phyloP scores from a whole-genome alignment of 30 jellyfish, hydroid and myxozoan genomes.

The Hydractinia echinata region DNA sequence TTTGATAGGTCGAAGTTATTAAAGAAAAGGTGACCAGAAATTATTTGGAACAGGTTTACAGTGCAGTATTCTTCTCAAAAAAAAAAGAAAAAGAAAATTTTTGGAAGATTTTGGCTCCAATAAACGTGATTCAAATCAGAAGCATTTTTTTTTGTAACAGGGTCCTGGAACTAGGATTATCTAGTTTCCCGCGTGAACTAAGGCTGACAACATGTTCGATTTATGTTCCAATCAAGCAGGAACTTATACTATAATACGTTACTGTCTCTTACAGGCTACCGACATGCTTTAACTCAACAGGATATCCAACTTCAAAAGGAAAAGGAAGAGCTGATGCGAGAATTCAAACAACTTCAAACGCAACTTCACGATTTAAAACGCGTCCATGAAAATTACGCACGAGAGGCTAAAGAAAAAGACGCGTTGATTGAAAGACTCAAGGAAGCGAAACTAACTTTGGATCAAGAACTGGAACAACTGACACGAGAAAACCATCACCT shows the following conservation, averaged over 20 bases:
- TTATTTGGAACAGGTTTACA: too few relatives aligned
- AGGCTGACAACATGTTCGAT: background rate
- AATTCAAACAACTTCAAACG: constrained; percentile 65
- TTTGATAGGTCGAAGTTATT: too few relatives aligned
- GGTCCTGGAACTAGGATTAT: too few relatives aligned
- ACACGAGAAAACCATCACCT: constrained; percentile 54
- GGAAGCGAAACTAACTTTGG: constrained; percentile 59
- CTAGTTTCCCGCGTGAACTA: background rate
- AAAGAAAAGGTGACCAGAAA: too few relatives aligned
- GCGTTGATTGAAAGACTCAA: constrained; percentile 67
- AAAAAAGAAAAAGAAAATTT: too few relatives aligned
- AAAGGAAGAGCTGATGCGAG: constrained; percentile 86
- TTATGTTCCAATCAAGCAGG: background rate
- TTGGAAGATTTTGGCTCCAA: too few relatives aligned
- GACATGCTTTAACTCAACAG: constrained; percentile 60
- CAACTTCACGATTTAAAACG: constrained; percentile 73
- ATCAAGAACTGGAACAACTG: constrained; percentile 59
- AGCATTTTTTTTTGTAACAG: too few relatives aligned
- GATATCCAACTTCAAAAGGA: constrained; percentile 60
- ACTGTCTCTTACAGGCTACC: constrained; percentile 29
- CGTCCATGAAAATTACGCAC: constrained; percentile 79
- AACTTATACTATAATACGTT: background rate
- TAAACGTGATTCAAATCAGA: too few relatives aligned
- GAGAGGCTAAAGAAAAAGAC: constrained; percentile 72
- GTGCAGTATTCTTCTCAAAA: too few relatives aligned